A percentile compares a stretch with the other conserved stretches of the same genome.
Evolutionary conservation across 2,797 vertebrate genomes (phyloP).

Genomic region (Periparus ater): DNA sequence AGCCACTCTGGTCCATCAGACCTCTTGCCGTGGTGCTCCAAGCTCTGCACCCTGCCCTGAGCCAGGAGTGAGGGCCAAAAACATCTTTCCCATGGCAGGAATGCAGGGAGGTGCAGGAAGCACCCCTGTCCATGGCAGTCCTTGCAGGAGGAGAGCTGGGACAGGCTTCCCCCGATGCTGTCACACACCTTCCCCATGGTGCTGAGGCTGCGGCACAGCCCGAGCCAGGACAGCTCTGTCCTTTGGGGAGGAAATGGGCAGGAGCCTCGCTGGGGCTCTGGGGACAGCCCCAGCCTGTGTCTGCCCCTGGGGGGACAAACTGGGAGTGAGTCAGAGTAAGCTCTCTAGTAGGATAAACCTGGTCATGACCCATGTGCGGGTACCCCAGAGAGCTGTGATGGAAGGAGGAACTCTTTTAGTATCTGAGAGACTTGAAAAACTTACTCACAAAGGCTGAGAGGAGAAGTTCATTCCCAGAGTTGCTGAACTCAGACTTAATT

Average conservation of each 20-base stretch:
- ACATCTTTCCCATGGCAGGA: rapidly evolving
- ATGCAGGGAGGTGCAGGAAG: neutral
- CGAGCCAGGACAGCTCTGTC: neutral
- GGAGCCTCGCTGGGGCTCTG: neutral
- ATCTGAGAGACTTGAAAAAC: neutral
- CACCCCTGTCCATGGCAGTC: rapidly evolving
- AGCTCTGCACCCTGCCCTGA: neutral
- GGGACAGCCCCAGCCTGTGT: neutral
- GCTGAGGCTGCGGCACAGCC: neutral
- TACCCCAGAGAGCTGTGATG: neutral
- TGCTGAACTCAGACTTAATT: neutral
- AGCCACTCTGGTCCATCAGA: neutral
- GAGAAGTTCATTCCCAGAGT: neutral
- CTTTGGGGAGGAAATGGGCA: rapidly evolving
- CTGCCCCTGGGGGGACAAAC: neutral
- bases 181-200: rapidly evolving
- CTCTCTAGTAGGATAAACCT: neutral
- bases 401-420: neutral
- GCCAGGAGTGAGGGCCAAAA: rapidly evolving
- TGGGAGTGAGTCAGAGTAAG: neutral
- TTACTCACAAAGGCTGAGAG: neutral
- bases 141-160: neutral
- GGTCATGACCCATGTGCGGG: neutral
- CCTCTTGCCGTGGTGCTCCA: rapidly evolving
- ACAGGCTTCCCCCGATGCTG: neutral